phyloP scores from a whole-genome alignment of 1,140 invertebrate genomes.

The Leptestheria dahalacensis region DNA sequence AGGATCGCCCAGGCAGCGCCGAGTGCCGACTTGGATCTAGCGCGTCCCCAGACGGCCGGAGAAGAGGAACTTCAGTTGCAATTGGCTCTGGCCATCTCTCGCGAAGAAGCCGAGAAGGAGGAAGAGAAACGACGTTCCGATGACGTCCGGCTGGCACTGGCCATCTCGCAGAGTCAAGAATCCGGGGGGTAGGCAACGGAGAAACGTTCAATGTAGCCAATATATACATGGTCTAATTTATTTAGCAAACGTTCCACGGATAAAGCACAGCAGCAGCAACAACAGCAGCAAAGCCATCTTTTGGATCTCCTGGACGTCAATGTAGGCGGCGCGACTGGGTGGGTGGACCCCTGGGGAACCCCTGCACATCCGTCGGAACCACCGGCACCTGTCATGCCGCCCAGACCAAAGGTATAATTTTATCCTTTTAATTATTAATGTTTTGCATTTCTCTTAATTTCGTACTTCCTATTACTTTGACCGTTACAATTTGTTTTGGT shows the following conservation, averaged over 20 bases:
- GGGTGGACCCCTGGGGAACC: conserved; percentile 17
- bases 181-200: conserved; percentile 53
- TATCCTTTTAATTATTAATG: not conserved
- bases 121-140: conserved; percentile 81
- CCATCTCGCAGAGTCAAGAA: conserved; percentile 80
- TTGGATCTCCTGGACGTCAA: conserved; percentile 67
- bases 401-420: conserved; percentile 14
- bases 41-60: conserved; percentile 83
- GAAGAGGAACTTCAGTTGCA: conserved; percentile 97
- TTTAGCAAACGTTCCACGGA: not conserved
- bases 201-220: not conserved
- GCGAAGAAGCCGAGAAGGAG: conserved; percentile 95
- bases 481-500: not conserved
- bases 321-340: conserved; percentile 32
- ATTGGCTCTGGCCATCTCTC: conserved; percentile 92
- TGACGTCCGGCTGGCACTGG: conserved; percentile 84
- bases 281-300: conserved; percentile 44
- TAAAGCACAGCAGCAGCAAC: conserved; percentile 4
- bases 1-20: conserved; percentile 16
- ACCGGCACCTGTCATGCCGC: conserved; percentile 15
- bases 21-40: conserved; percentile 69
- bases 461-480: not conserved
- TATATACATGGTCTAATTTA: conserved; percentile 1
- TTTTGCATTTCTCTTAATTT: not conserved
- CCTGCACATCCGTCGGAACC: conserved; percentile 16